These are phyloP conservation scores for Sylvia borin DNA, from an alignment of 2,797 vertebrate genomes.

Conservation along the genomic window DNA sequence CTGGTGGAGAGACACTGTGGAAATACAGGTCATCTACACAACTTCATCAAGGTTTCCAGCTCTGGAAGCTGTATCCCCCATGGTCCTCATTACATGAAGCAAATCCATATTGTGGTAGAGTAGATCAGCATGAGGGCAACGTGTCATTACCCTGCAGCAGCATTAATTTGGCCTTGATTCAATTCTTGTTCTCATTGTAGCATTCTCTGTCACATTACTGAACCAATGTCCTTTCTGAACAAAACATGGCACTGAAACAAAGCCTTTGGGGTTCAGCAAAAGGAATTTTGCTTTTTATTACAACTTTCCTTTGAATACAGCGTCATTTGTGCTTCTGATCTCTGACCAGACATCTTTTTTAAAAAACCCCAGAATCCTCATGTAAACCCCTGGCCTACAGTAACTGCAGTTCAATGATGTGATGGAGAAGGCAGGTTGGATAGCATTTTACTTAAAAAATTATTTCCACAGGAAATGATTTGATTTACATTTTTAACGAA, in stretches of 20 bases:
- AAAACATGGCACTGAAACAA: constrained; percentile 19
- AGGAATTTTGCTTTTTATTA: constrained; percentile 81
- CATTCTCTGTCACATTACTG: not conserved
- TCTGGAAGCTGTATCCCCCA: not conserved
- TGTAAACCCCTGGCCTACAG: constrained; percentile 59
- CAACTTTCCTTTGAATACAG: constrained; percentile 82
- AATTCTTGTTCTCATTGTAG: not conserved
- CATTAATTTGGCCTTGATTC: not conserved
- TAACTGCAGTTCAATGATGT: constrained; percentile 65
- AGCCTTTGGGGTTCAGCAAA: constrained; percentile 35
- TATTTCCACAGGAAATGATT: constrained; percentile 98
- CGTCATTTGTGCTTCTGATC: constrained; percentile 78
- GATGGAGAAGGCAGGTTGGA: constrained; percentile 66
- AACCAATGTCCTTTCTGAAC: not conserved
- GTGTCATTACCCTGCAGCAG: not conserved
- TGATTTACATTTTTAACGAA: constrained; percentile 77
- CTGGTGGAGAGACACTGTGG: not conserved
- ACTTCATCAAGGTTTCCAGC: not conserved
- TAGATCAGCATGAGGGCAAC: fast-evolving
- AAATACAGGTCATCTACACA: not conserved
- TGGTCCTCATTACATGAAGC: fast-evolving
- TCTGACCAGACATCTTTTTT: constrained; percentile 37
- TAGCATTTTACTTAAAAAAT: constrained; percentile 76
- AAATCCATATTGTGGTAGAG: fast-evolving
- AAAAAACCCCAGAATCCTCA: not conserved